Evolutionary conservation across 2,113 vertebrate genomes (phyloP).

Genomic region (Mesembrinibis cayennensis): DNA sequence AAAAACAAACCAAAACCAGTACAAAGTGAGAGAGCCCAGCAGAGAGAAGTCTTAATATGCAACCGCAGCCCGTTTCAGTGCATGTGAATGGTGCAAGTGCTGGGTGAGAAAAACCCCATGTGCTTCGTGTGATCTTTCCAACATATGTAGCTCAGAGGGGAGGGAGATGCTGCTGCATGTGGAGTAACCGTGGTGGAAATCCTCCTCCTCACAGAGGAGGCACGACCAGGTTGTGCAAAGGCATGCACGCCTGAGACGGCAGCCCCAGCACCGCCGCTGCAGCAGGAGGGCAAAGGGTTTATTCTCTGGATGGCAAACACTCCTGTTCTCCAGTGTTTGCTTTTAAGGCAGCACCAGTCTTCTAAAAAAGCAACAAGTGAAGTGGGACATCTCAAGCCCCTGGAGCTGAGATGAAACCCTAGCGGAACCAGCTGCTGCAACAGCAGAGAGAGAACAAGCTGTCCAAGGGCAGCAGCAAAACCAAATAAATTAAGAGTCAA

Average conservation of each 20-base stretch:
- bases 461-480: background rate
- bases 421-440: background rate
- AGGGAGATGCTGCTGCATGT: background rate
- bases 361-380: background rate
- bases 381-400: background rate
- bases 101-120: background rate
- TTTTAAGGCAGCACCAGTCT: background rate
- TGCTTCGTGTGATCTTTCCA: background rate
- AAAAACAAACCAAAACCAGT: background rate
- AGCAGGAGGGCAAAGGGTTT: background rate
- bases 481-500: background rate
- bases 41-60: background rate
- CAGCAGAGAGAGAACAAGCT: background rate
- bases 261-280: background rate
- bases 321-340: background rate
- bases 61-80: background rate
- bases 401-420: background rate
- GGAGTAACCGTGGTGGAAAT: background rate
- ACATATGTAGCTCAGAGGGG: background rate
- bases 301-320: background rate
- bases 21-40: background rate
- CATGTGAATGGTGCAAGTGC: rapidly evolving
- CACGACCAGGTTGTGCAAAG: background rate
- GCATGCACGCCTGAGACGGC: rapidly evolving
- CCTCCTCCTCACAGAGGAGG: background rate